Conservation (phyloP, 2,888 invertebrate genomes). For the Sisyra nigra region DNA sequence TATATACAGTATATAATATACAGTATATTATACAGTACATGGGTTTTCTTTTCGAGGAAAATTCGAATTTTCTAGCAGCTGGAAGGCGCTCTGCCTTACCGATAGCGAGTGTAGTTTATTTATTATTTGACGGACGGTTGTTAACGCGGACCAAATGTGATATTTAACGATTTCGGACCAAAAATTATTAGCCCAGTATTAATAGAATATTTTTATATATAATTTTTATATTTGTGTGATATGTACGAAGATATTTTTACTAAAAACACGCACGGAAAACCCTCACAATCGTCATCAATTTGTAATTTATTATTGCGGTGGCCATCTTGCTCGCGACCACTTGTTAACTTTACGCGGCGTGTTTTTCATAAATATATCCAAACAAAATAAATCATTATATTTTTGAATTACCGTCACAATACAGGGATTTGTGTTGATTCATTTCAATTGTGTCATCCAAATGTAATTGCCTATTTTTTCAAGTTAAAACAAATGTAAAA, state of each 20-base stretch:
- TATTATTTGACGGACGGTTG: slow-evolving; percentile 20
- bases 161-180: slow-evolving; percentile 23
- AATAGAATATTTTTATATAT: slow-evolving; percentile 25
- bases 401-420: too few species aligned
- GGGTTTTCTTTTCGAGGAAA: too few species aligned
- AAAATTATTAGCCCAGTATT: slow-evolving; percentile 23
- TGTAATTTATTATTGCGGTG: slow-evolving; percentile 12
- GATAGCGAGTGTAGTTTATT: neutral
- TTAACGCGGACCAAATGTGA: slow-evolving; percentile 29
- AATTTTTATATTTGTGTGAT: slow-evolving; percentile 16
- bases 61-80: too few species aligned
- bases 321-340: slow-evolving; percentile 27
- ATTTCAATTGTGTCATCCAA: too few species aligned
- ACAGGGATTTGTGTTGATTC: too few species aligned
- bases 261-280: too few species aligned
- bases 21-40: too few species aligned
- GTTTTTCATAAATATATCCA: slow-evolving; percentile 7
- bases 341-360: slow-evolving; percentile 23
- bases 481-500: too few species aligned
- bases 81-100: neutral
- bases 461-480: too few species aligned
- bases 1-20: too few species aligned
- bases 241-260: neutral
- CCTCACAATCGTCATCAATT: neutral
- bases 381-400: too few species aligned